Percentiles rank a stretch among this genome's conserved stretches.
phyloP scores from a whole-genome alignment of 2,888 invertebrate genomes.

The Maniola hyperantus region DNA sequence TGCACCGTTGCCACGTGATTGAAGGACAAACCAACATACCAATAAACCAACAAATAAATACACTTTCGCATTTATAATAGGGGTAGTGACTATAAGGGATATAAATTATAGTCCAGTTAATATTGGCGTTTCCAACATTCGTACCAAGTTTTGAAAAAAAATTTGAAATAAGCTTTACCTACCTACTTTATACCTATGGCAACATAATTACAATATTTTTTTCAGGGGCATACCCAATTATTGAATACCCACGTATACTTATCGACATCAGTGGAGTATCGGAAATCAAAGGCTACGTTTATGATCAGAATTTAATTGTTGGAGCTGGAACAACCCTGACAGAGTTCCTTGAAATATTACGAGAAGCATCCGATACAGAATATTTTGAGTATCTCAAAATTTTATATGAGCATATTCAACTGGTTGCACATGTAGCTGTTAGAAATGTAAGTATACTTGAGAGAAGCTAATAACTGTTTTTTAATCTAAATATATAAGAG shows the following conservation, averaged over 20 bases:
- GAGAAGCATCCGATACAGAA: conserved; percentile 45
- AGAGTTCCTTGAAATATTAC: conserved; percentile 70
- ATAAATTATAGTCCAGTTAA: too few species aligned
- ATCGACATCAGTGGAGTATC: conserved; percentile 84
- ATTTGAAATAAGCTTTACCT: too few species aligned
- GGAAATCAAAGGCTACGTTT: conserved; percentile 74
- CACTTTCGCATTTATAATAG: too few species aligned
- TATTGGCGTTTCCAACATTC: too few species aligned
- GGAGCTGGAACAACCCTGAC: conserved; percentile 80
- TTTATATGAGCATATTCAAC: conserved; percentile 82
- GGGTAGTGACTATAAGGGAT: too few species aligned
- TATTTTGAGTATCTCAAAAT: conserved; percentile 80
- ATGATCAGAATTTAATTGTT: conserved; percentile 69
- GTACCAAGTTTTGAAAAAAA: too few species aligned
- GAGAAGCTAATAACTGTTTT: neutral
- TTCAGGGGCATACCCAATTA: conserved; percentile 66
- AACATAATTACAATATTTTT: too few species aligned
- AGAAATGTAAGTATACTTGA: conserved; percentile 53
- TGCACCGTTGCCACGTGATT: too few species aligned
- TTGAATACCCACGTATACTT: conserved; percentile 67
- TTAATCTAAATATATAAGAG: too few species aligned
- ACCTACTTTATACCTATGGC: too few species aligned
- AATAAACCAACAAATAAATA: too few species aligned
- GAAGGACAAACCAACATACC: too few species aligned
- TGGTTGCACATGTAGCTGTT: conserved; percentile 85